phyloP scores from a whole-genome alignment of 1,140 invertebrate species.

The Drosophila trapezifrons region DNA sequence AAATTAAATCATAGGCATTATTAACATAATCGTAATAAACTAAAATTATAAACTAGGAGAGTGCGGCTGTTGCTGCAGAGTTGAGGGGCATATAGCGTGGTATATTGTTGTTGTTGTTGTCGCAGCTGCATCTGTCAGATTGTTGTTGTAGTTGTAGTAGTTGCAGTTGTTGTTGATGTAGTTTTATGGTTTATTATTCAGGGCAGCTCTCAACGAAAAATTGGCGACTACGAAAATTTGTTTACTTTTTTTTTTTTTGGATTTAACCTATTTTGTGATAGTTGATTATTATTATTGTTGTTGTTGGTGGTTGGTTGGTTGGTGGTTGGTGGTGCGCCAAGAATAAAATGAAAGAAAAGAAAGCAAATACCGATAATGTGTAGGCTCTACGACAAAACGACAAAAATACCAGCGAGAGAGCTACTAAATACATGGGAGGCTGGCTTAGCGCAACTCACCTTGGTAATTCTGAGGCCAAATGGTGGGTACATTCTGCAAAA shows the following conservation, averaged over 20 bases:
- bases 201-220: constrained; percentile 77
- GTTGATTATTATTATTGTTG: constrained; percentile 31
- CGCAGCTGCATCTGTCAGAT: constrained; percentile 34
- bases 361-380: constrained; percentile 69
- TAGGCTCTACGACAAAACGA: constrained; percentile 45
- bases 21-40: constrained; percentile 43
- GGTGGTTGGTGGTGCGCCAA: constrained; percentile 57
- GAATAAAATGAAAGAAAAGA: constrained; percentile 69
- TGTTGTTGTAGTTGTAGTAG: constrained; percentile 42
- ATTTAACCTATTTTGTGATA: constrained; percentile 52
- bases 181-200: constrained; percentile 51
- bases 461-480: constrained; percentile 84
- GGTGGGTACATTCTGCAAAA: constrained; percentile 83
- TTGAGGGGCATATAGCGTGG: constrained; percentile 39
- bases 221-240: constrained; percentile 75
- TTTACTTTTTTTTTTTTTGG: constrained; percentile 56
- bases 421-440: constrained; percentile 28
- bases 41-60: constrained; percentile 72
- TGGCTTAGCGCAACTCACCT: constrained; percentile 73
- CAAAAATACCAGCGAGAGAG: constrained; percentile 36
- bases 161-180: constrained; percentile 30
- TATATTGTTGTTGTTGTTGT: constrained; percentile 39
- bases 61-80: constrained; percentile 50
- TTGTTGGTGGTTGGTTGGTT: constrained; percentile 41
- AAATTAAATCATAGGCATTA: constrained; percentile 51